phyloP scores from a whole-genome alignment of 2,888 invertebrate species.

The Crepidodera aurea region DNA sequence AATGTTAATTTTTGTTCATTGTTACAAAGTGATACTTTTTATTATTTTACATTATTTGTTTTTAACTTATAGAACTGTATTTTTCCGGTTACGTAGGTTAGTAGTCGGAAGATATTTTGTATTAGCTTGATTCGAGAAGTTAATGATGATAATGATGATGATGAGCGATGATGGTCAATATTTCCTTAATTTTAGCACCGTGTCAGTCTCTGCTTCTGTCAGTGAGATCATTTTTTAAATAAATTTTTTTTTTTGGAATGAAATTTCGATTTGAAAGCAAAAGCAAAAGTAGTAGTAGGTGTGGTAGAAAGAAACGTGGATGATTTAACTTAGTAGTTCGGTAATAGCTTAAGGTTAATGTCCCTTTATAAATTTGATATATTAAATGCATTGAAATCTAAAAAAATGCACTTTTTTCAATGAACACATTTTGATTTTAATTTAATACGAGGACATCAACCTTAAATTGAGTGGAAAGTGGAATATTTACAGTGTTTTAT shows the following conservation, averaged over 20 bases:
- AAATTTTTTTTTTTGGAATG: neutral
- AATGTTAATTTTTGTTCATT: conserved; percentile 59
- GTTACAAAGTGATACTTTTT: conserved; percentile 60
- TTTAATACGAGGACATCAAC: neutral
- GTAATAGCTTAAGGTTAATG: conserved; percentile 8
- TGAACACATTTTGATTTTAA: neutral
- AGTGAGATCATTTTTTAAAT: conserved; percentile 51
- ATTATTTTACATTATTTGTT: conserved; percentile 57
- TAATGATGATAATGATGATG: neutral
- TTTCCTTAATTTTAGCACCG: conserved; percentile 46
- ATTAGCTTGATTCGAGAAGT: conserved; percentile 42
- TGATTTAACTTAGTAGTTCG: neutral
- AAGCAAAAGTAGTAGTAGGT: conserved; percentile 37
- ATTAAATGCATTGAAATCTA: neutral
- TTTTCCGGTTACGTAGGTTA: conserved; percentile 37
- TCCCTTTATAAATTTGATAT: neutral
- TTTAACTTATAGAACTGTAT: conserved; percentile 56
- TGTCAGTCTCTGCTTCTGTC: conserved; percentile 53
- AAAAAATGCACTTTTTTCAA: neutral
- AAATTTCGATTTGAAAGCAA: conserved; percentile 2
- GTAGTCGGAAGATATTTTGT: conserved; percentile 49
- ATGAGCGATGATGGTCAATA: conserved; percentile 39
- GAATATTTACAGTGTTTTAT: neutral
- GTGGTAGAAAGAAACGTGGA: conserved; percentile 8
- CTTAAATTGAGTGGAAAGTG: neutral